Evolutionary conservation across 1,140 invertebrate genomes (phyloP).

Genomic region (Drosophila cardini): DNA sequence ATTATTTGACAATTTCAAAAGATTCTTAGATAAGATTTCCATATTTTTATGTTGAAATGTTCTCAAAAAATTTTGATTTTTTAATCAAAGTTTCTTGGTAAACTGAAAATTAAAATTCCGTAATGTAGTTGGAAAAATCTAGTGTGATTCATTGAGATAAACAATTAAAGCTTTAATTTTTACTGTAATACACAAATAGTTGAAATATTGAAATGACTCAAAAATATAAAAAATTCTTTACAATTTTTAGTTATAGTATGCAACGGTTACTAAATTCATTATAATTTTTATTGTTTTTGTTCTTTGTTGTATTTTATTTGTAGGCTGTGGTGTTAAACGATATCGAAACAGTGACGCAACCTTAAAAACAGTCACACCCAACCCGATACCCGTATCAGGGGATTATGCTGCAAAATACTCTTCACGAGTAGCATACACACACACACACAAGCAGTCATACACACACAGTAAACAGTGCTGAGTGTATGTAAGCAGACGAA

Average conservation of each 20-base stretch:
- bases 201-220: not conserved
- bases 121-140: too few species aligned
- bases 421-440: conserved; percentile 26
- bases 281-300: not conserved
- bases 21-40: too few species aligned
- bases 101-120: too few species aligned
- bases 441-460: not conserved
- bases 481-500: conserved; percentile 23
- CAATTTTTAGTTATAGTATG: not conserved
- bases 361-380: conserved; percentile 29
- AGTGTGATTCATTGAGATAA: too few species aligned
- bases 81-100: too few species aligned
- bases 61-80: too few species aligned
- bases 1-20: too few species aligned
- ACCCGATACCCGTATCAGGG: conserved; percentile 23
- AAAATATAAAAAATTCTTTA: not conserved
- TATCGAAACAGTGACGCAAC: conserved; percentile 38
- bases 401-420: conserved; percentile 42
- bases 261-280: not conserved
- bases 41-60: too few species aligned
- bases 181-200: too few species aligned
- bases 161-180: too few species aligned
- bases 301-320: not conserved
- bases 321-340: not conserved
- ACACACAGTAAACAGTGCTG: conserved; percentile 14